Percentiles rank a stretch among this genome's conserved stretches.
phyloP scores from a whole-genome alignment of 2,797 vertebrate species.

The Danionella dracula region DNA sequence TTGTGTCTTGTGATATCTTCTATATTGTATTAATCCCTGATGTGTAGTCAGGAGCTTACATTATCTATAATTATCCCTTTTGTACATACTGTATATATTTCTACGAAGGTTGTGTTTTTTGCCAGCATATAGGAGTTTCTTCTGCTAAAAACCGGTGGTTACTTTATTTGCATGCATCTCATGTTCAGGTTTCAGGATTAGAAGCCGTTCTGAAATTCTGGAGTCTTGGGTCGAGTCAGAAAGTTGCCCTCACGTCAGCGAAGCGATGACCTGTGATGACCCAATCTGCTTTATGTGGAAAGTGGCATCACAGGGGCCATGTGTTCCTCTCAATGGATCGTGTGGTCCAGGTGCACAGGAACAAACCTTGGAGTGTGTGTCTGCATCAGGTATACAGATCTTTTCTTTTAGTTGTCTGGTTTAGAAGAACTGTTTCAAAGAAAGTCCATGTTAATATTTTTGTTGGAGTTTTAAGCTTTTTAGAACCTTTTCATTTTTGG shows the following conservation, averaged over 20 bases:
- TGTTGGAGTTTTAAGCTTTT: too few species aligned
- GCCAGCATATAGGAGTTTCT: constrained; percentile 6
- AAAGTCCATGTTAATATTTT: too few species aligned
- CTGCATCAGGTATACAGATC: constrained; percentile 23
- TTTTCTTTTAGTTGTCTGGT: not conserved
- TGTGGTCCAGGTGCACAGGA: constrained; percentile 71
- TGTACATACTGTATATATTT: too few species aligned
- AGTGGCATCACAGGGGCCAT: constrained; percentile 57
- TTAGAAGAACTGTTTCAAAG: too few species aligned
- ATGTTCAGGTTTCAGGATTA: constrained; percentile 71
- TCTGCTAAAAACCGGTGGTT: not conserved
- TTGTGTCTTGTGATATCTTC: too few species aligned
- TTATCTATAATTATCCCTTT: too few species aligned
- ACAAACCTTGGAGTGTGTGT: constrained; percentile 50
- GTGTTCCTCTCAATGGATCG: constrained; percentile 62
- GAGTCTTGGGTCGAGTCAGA: constrained; percentile 55
- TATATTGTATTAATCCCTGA: too few species aligned
- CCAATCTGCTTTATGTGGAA: constrained; percentile 69
- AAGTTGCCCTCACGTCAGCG: constrained; percentile 68
- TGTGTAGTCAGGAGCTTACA: too few species aligned
- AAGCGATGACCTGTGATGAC: constrained; percentile 75
- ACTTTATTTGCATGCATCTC: not conserved
- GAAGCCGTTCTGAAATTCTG: constrained; percentile 63
- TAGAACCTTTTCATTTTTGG: too few species aligned
- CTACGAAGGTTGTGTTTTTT: not conserved